A percentile compares a stretch with the other conserved stretches of the same genome.
These are phyloP conservation scores for Antigone vipio DNA, from an alignment of 2,113 vertebrate species.

Conservation along the genomic window DNA sequence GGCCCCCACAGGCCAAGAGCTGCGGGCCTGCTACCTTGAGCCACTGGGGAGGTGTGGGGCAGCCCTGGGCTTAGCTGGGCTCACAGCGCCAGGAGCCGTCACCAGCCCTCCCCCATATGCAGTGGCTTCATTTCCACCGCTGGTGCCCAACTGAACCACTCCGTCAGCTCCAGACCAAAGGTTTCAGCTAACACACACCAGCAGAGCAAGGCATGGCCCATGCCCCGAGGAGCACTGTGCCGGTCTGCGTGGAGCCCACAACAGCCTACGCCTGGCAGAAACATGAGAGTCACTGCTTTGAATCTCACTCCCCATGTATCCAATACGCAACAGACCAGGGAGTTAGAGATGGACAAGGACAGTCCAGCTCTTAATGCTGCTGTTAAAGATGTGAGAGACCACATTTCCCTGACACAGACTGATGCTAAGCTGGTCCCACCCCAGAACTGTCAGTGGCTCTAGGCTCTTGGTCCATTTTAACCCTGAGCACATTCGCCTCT, in stretches of 20 bases:
- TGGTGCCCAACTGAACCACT: background rate
- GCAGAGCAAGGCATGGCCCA: fast-evolving
- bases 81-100: fast-evolving
- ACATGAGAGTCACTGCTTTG: fast-evolving
- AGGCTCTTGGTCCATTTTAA: background rate
- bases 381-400: fast-evolving
- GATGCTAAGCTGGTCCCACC: background rate
- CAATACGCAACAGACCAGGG: background rate
- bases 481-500: background rate
- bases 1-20: too few species aligned
- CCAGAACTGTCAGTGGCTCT: background rate
- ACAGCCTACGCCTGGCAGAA: background rate
- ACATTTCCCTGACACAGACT: background rate
- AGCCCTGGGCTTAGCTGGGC: too few species aligned
- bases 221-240: fast-evolving
- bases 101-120: fast-evolving
- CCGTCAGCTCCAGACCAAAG: background rate
- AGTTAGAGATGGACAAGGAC: fast-evolving
- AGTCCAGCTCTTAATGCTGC: background rate
- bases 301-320: fast-evolving
- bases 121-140: fast-evolving
- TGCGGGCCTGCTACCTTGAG: background rate
- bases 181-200: background rate
- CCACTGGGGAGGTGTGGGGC: too few species aligned
- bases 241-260: background rate